Conservation (phyloP, 2,113 vertebrate species). For the Megalops atlanticus region DNA sequence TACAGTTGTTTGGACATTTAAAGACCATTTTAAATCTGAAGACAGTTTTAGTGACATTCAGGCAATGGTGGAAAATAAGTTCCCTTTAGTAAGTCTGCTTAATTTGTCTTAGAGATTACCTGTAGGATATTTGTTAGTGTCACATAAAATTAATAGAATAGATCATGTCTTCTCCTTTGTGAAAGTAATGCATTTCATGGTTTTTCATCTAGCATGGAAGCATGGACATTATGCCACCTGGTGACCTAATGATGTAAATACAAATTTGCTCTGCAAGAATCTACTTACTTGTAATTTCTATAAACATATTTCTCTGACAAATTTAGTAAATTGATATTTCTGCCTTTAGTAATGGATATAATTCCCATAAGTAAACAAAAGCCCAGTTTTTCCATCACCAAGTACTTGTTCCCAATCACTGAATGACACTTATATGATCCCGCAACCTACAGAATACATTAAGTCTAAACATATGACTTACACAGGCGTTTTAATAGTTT, state of each 20-base stretch:
- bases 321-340: constrained; percentile 8
- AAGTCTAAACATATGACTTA: neutral
- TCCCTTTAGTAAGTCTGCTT: neutral
- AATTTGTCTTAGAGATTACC: neutral
- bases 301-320: constrained; percentile 11
- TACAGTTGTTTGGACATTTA: neutral
- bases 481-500: neutral
- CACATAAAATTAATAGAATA: neutral
- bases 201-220: neutral
- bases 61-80: neutral
- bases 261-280: constrained; percentile 9
- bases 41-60: neutral
- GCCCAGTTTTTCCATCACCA: neutral
- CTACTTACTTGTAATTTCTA: neutral
- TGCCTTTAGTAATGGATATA: constrained; percentile 13
- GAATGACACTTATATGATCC: neutral
- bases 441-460: neutral
- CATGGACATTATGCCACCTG: constrained; percentile 19
- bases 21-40: neutral
- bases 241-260: constrained; percentile 28
- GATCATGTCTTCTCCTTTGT: neutral
- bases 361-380: neutral
- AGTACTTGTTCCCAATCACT: neutral
- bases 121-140: neutral
- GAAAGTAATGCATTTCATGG: neutral